Percentiles rank a stretch among this genome's conserved stretches.
phyloP scores from a whole-genome alignment of 2,888 invertebrate species.

The Mimumesa dahlbomi region DNA sequence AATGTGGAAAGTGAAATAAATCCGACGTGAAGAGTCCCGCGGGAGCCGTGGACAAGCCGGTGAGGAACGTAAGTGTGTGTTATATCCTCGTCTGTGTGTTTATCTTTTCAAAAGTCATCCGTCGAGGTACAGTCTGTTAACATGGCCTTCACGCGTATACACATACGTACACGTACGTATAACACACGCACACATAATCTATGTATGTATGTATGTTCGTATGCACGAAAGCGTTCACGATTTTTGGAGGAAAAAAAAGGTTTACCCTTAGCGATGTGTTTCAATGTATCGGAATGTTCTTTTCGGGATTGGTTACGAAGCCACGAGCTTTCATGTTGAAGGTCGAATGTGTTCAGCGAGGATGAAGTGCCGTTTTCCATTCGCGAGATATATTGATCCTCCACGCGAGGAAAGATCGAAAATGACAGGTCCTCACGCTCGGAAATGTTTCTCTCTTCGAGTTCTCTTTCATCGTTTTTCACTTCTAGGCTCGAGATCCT shows the following conservation, averaged over 20 bases:
- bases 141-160: constrained; percentile 66
- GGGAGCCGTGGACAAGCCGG: constrained; percentile 53
- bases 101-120: constrained; percentile 59
- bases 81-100: constrained; percentile 56
- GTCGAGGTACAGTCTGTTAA: constrained; percentile 65
- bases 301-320: too few relatives aligned
- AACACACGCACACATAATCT: constrained; percentile 12
- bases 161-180: neutral
- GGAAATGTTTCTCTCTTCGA: neutral
- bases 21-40: constrained; percentile 39
- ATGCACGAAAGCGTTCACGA: constrained; percentile 31
- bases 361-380: constrained; percentile 1
- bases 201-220: too few relatives aligned
- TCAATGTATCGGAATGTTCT: constrained; percentile 1
- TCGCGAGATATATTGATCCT: constrained; percentile 63
- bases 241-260: constrained; percentile 35
- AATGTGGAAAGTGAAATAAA: constrained; percentile 73
- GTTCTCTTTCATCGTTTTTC: neutral
- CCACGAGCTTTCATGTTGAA: neutral
- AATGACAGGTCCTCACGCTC: constrained; percentile 42
- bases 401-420: constrained; percentile 21
- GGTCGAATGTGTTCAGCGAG: neutral
- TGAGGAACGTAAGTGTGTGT: constrained; percentile 69
- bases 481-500: neutral
- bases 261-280: constrained; percentile 16